Evolutionary conservation across 2,797 vertebrate genomes (phyloP), one percentile per base, ranked within the genome.

Genomic region (Sparus aurata): DNA sequence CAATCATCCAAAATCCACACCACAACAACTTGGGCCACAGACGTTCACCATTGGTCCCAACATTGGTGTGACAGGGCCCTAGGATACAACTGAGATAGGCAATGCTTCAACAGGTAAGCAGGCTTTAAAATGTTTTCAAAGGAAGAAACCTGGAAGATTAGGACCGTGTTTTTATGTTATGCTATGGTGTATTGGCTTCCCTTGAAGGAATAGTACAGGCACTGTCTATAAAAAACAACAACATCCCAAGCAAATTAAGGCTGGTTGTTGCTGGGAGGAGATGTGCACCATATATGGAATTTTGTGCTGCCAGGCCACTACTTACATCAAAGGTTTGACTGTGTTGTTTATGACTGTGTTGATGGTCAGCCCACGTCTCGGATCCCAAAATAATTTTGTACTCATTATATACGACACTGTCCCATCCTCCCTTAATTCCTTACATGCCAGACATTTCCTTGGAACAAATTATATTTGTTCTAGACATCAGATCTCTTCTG

Each of bases 261-360:
- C 57, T 65, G 50, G 62, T 47, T 54, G 75, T 77, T 74, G 73
- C 73, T 84, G 80, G 76, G 88, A 86, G 73, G 75, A 89, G 67
- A 83, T 70, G 64, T 73, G 69, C 59, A 72, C 77, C 69, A 75
- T 69, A 84, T 84, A 75, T 74, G 84, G 81, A 89, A 92, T 87
- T 81, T 84, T 66, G 87, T 54, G 66, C 68, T 77, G 71, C 68
- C 72, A 69, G 62, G 78, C n/a, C 55, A 59, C 47, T n/a, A 57
- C 54, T 68, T 62, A 58, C 53, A 80, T 69, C 69, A 82, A 68
- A 59, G 73, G 66, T 23, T 67, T 57, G 77, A 71, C 77, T 46
- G 61, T 62, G 69, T 82, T 89, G 90, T 87, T 85, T 41, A 89
- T 88, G 86, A 85, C 78, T 53, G 72, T 64, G 64, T 62, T 64